phyloP scores from a whole-genome alignment of 1,140 invertebrate species.

The Protaetia brevitarsis region DNA sequence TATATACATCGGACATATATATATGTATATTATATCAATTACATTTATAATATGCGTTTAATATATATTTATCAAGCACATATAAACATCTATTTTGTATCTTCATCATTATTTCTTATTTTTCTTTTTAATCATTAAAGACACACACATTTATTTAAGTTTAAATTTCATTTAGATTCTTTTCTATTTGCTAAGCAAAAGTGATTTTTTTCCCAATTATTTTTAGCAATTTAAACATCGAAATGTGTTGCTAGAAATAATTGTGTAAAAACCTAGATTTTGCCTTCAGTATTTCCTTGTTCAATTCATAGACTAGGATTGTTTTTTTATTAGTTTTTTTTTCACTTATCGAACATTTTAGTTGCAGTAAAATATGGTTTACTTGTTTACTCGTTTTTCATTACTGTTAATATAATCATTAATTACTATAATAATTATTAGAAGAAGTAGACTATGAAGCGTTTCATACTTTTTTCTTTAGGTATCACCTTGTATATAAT shows the following conservation, averaged over 20 bases:
- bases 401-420: neutral
- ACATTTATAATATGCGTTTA: too few relatives aligned
- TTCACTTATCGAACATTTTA: too few relatives aligned
- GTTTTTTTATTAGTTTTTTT: neutral
- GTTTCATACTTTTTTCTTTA: neutral
- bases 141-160: conserved; percentile 8
- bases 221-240: too few relatives aligned
- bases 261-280: neutral
- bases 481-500: neutral
- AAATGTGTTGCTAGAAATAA: too few relatives aligned
- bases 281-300: neutral
- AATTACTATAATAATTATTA: neutral
- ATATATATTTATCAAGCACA: neutral
- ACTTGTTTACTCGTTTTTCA: too few relatives aligned
- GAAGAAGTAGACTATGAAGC: conserved; percentile 5
- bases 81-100: neutral
- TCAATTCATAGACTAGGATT: conserved; percentile 7
- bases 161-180: too few relatives aligned
- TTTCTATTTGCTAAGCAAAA: too few relatives aligned
- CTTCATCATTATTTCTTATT: too few relatives aligned
- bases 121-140: neutral
- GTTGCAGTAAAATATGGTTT: too few relatives aligned
- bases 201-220: too few relatives aligned
- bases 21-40: neutral
- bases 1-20: neutral